phyloP scores from a whole-genome alignment of 2,888 invertebrate species.

The Cepaea hortensis region DNA sequence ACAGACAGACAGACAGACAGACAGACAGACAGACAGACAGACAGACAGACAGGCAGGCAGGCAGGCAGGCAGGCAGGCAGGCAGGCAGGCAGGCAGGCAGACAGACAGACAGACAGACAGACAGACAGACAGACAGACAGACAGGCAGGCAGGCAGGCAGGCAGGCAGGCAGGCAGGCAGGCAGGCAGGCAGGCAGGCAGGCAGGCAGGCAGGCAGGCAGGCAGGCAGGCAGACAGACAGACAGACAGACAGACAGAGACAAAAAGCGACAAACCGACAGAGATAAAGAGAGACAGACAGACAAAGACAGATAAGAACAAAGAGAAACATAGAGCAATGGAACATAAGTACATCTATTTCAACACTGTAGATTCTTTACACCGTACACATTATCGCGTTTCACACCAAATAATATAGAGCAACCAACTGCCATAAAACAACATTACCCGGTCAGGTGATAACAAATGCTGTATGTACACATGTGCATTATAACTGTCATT shows the following conservation, averaged over 20 bases:
- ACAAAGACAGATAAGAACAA: not conserved
- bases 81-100: not conserved
- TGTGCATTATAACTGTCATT: too few species aligned
- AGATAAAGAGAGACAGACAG: not conserved
- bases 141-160: not conserved
- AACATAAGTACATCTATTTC: not conserved
- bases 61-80: not conserved
- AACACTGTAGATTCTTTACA: not conserved
- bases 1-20: not conserved
- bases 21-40: not conserved
- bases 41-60: slow-evolving; percentile 1
- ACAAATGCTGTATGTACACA: too few species aligned
- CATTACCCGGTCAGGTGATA: too few species aligned
- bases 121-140: not conserved
- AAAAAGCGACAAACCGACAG: not conserved
- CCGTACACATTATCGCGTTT: too few species aligned
- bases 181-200: slow-evolving; percentile 8
- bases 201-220: not conserved
- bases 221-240: not conserved
- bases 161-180: not conserved
- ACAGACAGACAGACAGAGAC: not conserved
- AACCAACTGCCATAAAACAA: too few species aligned
- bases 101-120: not conserved
- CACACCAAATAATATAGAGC: too few species aligned
- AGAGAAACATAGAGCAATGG: not conserved